Base-by-base conservation (phyloP, 2,797 vertebrate genomes). In the Xenops minutus region DNA sequence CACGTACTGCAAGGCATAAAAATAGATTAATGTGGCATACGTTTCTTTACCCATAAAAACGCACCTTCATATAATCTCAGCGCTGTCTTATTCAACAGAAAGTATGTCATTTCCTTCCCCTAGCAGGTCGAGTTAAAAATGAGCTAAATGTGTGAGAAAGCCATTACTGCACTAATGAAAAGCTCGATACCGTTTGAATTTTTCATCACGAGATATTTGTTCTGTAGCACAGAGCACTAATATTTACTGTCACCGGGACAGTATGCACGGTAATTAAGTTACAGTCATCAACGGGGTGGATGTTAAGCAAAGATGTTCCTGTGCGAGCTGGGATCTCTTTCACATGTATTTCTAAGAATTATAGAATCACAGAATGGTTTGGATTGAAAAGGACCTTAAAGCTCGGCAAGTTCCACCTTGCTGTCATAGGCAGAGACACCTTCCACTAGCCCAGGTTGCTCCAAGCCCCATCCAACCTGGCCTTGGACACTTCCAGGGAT, bases 151-250 rank as follows among this genome's bases (percentile, higher is more conserved):
- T 94, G 91, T 92, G 91, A 96, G 94, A 96, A 82, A 90, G 67
- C 94, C 89, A 96, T 97, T 97, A 96, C 77, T 36, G 79, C 74
- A 39, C 93, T 97, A 96, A 97, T 97, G 93, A 97, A 96, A 96
- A 96, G 84, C 95, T 96, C 85, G 41, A 95, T 96, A 93, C 83
- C 26, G 2, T 93, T 94, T 96, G 91, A 96, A 96, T 96, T 96
- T 97, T 96, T 97, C 95, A 97, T 96, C 80, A 93, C 0, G 44
- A 91, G 91, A 21, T 97, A 96, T 96, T 96, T 96, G 89, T 95
- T 95, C 95, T 96, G 93, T 56, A 73, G 95, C 88, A 63, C 88
- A 85, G 62, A 94, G 94, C 91, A 90, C 96, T 96, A 94, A 95
- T 97, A 97, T 97, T 97, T 97, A 96, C 95, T 96, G 93, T 96